Percentiles rank a stretch among this genome's conserved stretches.
phyloP scores from a whole-genome alignment of 2,888 invertebrate genomes.

The Helobdella robusta region DNA sequence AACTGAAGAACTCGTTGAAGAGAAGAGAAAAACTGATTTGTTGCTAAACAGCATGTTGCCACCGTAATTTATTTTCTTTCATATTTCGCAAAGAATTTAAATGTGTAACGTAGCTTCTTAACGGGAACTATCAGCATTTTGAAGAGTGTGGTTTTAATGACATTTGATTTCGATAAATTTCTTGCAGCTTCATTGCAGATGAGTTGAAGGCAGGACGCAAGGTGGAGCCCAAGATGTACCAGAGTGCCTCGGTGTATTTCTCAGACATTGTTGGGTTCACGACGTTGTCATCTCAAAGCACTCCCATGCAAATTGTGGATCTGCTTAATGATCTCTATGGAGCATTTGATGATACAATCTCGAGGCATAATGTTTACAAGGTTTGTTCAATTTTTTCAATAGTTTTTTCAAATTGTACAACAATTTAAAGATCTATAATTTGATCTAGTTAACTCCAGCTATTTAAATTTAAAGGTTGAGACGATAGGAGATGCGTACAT shows the following conservation, averaged over 20 bases:
- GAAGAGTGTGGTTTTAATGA: no score
- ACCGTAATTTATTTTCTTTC: no score
- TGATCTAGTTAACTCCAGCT: no score
- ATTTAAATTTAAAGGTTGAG: no score
- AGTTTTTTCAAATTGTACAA: no score
- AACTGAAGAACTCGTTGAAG: slow-evolving; percentile 9
- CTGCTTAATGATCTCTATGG: slow-evolving; percentile 44
- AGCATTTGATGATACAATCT: slow-evolving; percentile 41
- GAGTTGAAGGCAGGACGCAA: slow-evolving; percentile 23
- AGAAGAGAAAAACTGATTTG: slow-evolving; percentile 11
- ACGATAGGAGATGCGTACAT: no score
- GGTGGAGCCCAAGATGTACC: slow-evolving; percentile 34
- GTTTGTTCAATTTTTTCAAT: slow-evolving; percentile 28
- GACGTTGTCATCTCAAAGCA: slow-evolving; percentile 38
- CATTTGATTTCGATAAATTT: no score
- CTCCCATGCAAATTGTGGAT: slow-evolving; percentile 42
- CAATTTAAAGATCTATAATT: no score
- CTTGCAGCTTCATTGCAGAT: slow-evolving; percentile 20
- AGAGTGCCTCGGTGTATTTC: slow-evolving; percentile 42
- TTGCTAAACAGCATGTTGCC: slow-evolving; percentile 18
- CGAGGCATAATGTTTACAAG: slow-evolving; percentile 43
- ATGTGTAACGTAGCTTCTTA: neutral
- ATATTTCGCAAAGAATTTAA: no score
- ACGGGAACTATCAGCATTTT: no score
- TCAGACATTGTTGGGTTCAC: slow-evolving; percentile 44